These are phyloP conservation scores for Crotalus horridus DNA, from an alignment of 2,113 vertebrate species.

Conservation along the genomic window DNA sequence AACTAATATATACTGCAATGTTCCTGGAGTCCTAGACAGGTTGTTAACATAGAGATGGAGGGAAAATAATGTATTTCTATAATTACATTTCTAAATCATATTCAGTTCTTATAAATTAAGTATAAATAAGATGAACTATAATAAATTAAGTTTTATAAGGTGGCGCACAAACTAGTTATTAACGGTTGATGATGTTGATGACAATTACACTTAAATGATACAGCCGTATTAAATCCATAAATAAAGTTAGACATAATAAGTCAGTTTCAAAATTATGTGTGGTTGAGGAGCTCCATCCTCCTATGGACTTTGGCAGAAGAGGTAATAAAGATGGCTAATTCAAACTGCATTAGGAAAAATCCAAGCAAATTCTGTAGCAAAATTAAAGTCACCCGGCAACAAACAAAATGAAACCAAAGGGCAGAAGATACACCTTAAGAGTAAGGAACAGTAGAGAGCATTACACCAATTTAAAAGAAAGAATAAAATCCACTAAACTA, in stretches of 20 bases:
- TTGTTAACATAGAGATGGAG: conserved; percentile 55
- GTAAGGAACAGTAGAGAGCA: too few relatives aligned
- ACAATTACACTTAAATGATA: conserved; percentile 31
- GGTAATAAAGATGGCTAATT: conserved; percentile 6
- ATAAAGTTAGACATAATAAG: conserved; percentile 23
- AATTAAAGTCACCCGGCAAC: not conserved
- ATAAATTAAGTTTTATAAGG: conserved; percentile 57
- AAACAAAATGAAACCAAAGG: not conserved
- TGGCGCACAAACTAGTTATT: conserved; percentile 46
- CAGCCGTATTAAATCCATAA: conserved; percentile 37
- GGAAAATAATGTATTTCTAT: conserved; percentile 52
- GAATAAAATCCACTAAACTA: not conserved
- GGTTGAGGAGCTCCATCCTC: conserved; percentile 24
- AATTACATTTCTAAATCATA: conserved; percentile 63
- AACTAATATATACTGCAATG: conserved; percentile 43
- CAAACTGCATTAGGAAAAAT: not conserved
- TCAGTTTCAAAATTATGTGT: conserved; percentile 18
- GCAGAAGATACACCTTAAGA: not conserved
- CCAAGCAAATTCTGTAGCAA: not conserved
- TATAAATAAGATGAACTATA: conserved; percentile 51
- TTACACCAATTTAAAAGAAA: not conserved
- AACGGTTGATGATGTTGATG: conserved; percentile 41
- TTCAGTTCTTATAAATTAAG: conserved; percentile 42
- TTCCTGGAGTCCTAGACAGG: conserved; percentile 23
- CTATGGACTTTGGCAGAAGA: conserved; percentile 10